Base-by-base conservation (phyloP, 2,113 vertebrate species). In the Equus przewalskii region DNA sequence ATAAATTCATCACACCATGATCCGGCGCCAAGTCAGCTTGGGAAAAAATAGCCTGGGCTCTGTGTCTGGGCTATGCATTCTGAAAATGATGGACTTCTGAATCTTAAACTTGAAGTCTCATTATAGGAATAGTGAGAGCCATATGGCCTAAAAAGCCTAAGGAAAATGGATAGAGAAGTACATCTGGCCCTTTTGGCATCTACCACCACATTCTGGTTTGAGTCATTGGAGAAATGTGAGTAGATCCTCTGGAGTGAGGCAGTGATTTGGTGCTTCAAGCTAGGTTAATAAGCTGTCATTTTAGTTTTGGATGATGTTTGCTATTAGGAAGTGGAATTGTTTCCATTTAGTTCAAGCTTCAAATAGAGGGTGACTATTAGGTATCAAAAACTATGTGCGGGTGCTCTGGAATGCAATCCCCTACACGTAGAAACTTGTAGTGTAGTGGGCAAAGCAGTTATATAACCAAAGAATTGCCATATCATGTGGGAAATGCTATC, bases 1-100 rank as follows among this genome's bases (percentile, higher is more conserved):
- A 96, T 96, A 96, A 96, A 97, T 98, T 97, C 96, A 97, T 97
- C 93, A 78, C 95, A 90, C 65, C 5, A 51, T 15, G 33, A 90
- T 88, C 41, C 44, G 90, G 84, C 9, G 91, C 96, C 94, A 97
- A 97, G 82, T 73, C 65, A 81, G 65, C 26, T 86, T 62, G 89
- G 56, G 73, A 93, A 96, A 89, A 96, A 97, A 97, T 96, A 97
- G 60, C 72, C 58, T 65, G 67, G 44, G 51, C 58, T 96, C 80
- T 49, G 65, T 87, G 54, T 96, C 94, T 97, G 79, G 65, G 92
- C 69, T 87, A 19, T 85, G 90, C 46, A 33, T 96, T 97, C 87
- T 97, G 94, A 73, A 93, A 93, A 84, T 46, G 89, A 96, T 6
- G 95, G 96, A 93, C 96, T 94, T 95, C 44, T 16, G 89, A 96